These are phyloP conservation scores for Oreochromis tanganicae DNA, from an alignment of 2,113 vertebrate genomes.

Conservation along the genomic window DNA sequence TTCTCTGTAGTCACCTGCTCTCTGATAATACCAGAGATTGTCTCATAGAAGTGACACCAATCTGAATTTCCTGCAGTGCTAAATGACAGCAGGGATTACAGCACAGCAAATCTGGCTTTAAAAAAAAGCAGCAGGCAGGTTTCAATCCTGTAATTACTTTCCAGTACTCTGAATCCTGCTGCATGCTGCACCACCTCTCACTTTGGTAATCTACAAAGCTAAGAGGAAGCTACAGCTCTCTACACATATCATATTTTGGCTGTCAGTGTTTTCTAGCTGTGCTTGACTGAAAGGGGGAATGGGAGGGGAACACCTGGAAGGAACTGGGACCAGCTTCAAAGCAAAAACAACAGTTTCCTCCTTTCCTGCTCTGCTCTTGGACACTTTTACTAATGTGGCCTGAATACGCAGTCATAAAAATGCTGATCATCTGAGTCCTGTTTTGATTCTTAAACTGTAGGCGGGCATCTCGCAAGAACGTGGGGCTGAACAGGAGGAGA, in stretches of 20 bases:
- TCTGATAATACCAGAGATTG: background rate
- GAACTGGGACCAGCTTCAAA: background rate
- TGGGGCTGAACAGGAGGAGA: background rate
- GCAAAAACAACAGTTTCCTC: background rate
- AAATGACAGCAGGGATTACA: slow-evolving; percentile 6
- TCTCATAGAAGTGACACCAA: background rate
- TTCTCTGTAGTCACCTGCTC: background rate
- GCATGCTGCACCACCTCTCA: background rate
- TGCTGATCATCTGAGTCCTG: background rate
- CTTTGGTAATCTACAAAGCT: background rate
- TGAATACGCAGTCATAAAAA: background rate
- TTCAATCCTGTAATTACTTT: background rate
- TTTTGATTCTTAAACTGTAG: background rate
- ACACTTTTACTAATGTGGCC: background rate
- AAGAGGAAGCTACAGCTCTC: slow-evolving; percentile 7
- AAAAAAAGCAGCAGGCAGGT: background rate
- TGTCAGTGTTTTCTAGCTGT: slow-evolving; percentile 2
- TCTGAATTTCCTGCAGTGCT: background rate
- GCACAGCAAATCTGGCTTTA: background rate
- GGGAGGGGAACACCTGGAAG: background rate
- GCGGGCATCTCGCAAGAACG: background rate
- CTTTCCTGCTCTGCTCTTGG: background rate
- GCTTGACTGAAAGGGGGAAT: background rate
- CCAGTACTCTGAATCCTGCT: background rate
- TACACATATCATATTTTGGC: background rate